Evolutionary conservation across 2,888 invertebrate species (phyloP), one percentile per base, ranked within the genome.

Genomic region (Scelioninae gen. 1): DNA sequence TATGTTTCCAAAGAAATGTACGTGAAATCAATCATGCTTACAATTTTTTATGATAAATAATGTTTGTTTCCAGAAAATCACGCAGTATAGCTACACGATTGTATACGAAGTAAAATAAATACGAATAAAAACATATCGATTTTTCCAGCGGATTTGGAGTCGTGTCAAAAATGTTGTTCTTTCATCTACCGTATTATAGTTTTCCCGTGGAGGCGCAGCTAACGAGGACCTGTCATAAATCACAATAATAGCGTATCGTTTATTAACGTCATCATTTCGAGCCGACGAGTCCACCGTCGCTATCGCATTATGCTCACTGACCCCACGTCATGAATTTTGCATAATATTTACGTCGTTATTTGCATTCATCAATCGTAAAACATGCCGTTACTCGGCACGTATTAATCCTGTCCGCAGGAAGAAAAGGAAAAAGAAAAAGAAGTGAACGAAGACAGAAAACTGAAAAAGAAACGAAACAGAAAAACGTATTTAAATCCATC

Each of bases 161-260:
- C 13, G 49, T 29, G 11, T 45, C 32, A 79, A 60, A 66, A 72
- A 65, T 65, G 43, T 47, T 55, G 77, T 38, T 66, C 60, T 53
- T 43, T 32, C 60, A 58, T 78, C 68, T 56, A 75, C 29, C 47
- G 63, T 78, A 78, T 58, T 71, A 68, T 74, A 55, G 32, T 81
- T 75, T 75, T 51, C 55, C 58, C 47, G 63, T 31, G 49, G 32
- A 58, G 60, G 63, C 56, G 29, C 55, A 5, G 68, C 78, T 82
- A 82, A 82, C 82, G 68, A 82, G 82, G 63, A 74, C 76, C 76
- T 76, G 65, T 79, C 79, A 83, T 83, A 83, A 83, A 83, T 83
- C 83, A 83, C 68, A 76, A 71, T 72, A 79, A 75, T 66, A 66
- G 66, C 69, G 40, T 65, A 79, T 83, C 75, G 79, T 83, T 83